A percentile compares a stretch with the other conserved stretches of the same genome.
These are phyloP conservation scores for Ageneiosus marmoratus DNA, from an alignment of 2,113 vertebrate genomes.

Conservation along the genomic window DNA sequence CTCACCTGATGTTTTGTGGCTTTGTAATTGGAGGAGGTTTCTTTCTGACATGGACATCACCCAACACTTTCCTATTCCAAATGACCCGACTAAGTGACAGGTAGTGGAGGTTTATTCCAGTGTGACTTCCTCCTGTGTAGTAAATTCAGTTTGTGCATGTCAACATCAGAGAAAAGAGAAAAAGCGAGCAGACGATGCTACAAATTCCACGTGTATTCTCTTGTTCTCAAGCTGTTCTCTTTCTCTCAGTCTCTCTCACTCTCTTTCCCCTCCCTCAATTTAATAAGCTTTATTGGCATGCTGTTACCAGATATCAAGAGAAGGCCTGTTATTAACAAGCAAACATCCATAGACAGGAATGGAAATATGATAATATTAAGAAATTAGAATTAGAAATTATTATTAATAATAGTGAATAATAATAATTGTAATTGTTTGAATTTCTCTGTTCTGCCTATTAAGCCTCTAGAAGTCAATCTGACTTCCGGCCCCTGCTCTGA, in stretches of 20 bases:
- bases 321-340: not conserved
- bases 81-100: not conserved
- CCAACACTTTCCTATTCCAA: not conserved
- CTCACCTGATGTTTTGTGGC: not conserved
- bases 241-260: not conserved
- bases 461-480: slow-evolving; percentile 52
- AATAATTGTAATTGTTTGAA: not conserved
- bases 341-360: too few relatives aligned
- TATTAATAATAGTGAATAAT: not conserved
- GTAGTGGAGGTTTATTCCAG: not conserved
- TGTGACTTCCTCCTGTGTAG: not conserved
- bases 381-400: not conserved
- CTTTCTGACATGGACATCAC: not conserved
- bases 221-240: not conserved
- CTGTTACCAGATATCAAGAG: not conserved
- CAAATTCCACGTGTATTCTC: slow-evolving; percentile 9
- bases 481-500: too few relatives aligned
- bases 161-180: not conserved
- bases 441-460: slow-evolving; percentile 32
- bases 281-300: not conserved
- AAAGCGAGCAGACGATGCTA: not conserved
- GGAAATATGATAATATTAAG: too few relatives aligned
- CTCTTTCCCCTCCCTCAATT: not conserved
- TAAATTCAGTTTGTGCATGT: not conserved
- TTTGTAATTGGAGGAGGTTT: not conserved